Base-by-base conservation (phyloP, 1,140 invertebrate species). In the Whitmania pigra region DNA sequence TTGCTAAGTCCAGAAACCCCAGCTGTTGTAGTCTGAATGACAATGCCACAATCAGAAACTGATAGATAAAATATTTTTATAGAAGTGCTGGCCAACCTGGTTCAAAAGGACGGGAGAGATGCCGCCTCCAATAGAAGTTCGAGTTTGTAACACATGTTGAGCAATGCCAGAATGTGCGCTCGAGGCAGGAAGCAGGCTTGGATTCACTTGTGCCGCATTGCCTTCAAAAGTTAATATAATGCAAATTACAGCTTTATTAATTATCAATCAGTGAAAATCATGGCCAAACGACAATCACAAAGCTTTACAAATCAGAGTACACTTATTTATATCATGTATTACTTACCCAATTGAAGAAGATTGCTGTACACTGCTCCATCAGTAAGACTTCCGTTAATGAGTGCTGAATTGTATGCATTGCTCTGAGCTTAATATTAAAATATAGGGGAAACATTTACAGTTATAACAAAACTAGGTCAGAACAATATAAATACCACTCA, bases 81-180 rank as follows among this genome's bases (percentile, higher is more conserved):
- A 63, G 18, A 63, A 63, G 13, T 49, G 15, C 43, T 63, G 25
- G 29, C 29, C 9, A 75, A 77, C 77, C 75, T 78, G 77, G 22
- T 84, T 86, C 78, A 88, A 88, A 76, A 88, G 82, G 71, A 87
- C 87, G 15, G 88, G 87, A 49, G 88, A 87, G 70, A 89, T 88
- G 71, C 88, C 88, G 72, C 87, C 88, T 29, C 88, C 88, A 76
- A 89, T 88, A 36, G 88, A 85, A 75, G 88, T 88, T 85, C 87
- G 63, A 27, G 74, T 79, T 76, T 25, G 77, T 74, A 71, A 76
- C 74, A 85, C 85, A 49, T 75, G 73, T 71, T 78, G 78, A 68
- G 78, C 77, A 55, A 75, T 74, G 53, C 76, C 75, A 69, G 80
- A 78, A 76, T 79, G 79, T 78, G 87, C 85, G 5, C 86, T 86